Percentiles rank a stretch among this genome's conserved stretches.
These are phyloP conservation scores for Synanthedon myopaeformis DNA, from an alignment of 2,888 invertebrate genomes.

Conservation along the genomic window DNA sequence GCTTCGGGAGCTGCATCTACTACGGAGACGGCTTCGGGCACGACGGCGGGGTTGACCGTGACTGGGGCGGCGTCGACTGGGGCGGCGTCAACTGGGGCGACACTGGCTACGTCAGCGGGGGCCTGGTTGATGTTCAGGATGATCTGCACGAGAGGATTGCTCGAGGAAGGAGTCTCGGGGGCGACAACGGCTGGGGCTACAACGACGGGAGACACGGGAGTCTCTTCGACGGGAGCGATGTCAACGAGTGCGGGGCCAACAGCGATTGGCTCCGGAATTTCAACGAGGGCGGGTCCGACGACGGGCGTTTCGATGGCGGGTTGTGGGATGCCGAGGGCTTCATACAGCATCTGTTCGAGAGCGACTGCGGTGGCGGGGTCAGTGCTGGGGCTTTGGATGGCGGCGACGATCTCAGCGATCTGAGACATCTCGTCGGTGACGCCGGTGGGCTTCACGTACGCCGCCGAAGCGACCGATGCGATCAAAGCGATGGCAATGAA, in stretches of 20 bases:
- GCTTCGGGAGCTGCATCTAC: constrained; percentile 10
- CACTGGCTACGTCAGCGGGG: constrained; percentile 6
- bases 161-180: constrained; percentile 13
- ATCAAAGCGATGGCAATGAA: constrained; percentile 35
- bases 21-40: constrained; percentile 21
- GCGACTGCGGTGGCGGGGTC: constrained; percentile 33
- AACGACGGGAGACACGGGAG: constrained; percentile 8
- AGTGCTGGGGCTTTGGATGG: constrained; percentile 39
- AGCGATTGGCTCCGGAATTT: constrained; percentile 11
- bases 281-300: constrained; percentile 8
- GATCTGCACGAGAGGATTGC: constrained; percentile 10
- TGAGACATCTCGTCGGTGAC: constrained; percentile 14
- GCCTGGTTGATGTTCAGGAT: constrained; percentile 10
- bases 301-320: constrained; percentile 6
- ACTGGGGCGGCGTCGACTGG: constrained; percentile 13
- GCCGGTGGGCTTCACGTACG: constrained; percentile 13
- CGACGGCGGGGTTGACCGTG: constrained; percentile 8
- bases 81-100: constrained; percentile 5
- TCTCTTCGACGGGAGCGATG: constrained; percentile 9
- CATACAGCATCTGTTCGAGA: constrained; percentile 15
- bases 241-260: constrained; percentile 17
- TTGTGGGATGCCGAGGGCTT: constrained; percentile 12
- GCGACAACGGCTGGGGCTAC: constrained; percentile 17
- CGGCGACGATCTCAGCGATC: constrained; percentile 30
- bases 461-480: constrained; percentile 37